Base-by-base conservation (phyloP, 2,888 invertebrate genomes). In the Meteorus cinctellus region DNA sequence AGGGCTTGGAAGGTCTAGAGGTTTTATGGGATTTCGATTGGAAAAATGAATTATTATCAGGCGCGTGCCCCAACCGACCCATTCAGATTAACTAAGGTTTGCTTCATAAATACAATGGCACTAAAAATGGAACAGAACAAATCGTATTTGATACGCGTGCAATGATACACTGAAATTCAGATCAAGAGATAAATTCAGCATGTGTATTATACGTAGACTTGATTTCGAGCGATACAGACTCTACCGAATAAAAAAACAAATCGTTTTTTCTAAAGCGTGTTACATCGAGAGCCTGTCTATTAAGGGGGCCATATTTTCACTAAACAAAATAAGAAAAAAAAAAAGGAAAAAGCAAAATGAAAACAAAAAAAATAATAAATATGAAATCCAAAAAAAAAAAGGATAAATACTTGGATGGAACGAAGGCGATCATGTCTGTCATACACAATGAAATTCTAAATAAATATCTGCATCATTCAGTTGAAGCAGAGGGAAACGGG, bases 291-390 rank as follows among this genome's bases (percentile, higher is more conserved):
- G 65, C 86, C 89, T 88, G 88, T 87, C 84, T 55, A 86, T 84
- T 84, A 85, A 85, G 80, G 88, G 88, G 88, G 89, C 88, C 88
- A 88, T 88, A 88, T 88, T 89, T 89, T 89, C 86, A 85, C 85
- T 84, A 84, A 82, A 78, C 34, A 34, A 65, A 41, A 41, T 41
- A 77, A 79, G 75, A 60, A 77, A 79, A 63, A 74, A 71, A 78
- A 78, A 79, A 79, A 66, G 36, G 62, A 69, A 63, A 31, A 69
- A 69, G 48, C 48, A 51, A 70, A 59, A 70, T 83, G 81, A 76
- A 78, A 80, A 76, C 69, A 77, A 81, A 75, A 73, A 72, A 76
- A 78, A 74, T 78, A 78, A 69, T 65, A 70, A 73, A 72, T 48
- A 14, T 55, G 69, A 74, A 77, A 36, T 65, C 36, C 60, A 74